A percentile compares a stretch with the other conserved stretches of the same genome.
phyloP scores from a whole-genome alignment of 2,113 vertebrate species.

The Dendropsophus ebraccatus region DNA sequence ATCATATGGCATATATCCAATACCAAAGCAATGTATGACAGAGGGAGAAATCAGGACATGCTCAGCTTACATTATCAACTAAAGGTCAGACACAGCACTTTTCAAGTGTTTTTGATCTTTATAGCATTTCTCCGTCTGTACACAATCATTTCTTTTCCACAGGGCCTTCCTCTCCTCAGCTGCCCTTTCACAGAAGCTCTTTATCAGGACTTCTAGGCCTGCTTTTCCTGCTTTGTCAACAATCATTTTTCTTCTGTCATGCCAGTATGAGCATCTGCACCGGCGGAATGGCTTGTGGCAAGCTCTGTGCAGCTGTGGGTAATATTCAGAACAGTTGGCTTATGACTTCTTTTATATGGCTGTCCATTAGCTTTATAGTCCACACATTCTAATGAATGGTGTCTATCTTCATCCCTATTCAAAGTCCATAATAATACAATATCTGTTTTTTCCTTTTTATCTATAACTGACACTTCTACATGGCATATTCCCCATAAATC shows the following conservation, averaged over 20 bases:
- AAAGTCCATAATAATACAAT: background rate
- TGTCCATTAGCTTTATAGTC: background rate
- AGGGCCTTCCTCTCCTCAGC: constrained; percentile 7
- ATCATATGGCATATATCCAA: background rate
- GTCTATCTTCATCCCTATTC: background rate
- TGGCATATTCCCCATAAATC: background rate
- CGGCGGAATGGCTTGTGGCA: background rate
- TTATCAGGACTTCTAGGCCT: constrained; percentile 14
- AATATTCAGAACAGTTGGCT: constrained; percentile 37
- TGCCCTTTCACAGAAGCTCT: constrained; percentile 22
- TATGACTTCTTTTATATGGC: constrained; percentile 14
- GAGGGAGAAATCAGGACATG: background rate
- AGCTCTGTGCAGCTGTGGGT: constrained; percentile 16
- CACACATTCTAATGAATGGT: background rate
- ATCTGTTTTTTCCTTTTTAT: background rate
- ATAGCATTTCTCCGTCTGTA: background rate
- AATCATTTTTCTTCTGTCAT: constrained; percentile 56
- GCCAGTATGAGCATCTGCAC: constrained; percentile 12
- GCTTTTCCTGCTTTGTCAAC: constrained; percentile 26
- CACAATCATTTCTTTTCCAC: background rate
- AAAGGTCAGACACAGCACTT: background rate
- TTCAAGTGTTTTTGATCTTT: background rate
- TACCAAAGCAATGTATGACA: background rate
- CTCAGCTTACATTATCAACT: background rate
- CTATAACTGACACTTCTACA: background rate